A percentile compares a stretch with the other conserved stretches of the same genome.
phyloP scores from a whole-genome alignment of 2,888 invertebrate genomes.

The Globia sparganii region DNA sequence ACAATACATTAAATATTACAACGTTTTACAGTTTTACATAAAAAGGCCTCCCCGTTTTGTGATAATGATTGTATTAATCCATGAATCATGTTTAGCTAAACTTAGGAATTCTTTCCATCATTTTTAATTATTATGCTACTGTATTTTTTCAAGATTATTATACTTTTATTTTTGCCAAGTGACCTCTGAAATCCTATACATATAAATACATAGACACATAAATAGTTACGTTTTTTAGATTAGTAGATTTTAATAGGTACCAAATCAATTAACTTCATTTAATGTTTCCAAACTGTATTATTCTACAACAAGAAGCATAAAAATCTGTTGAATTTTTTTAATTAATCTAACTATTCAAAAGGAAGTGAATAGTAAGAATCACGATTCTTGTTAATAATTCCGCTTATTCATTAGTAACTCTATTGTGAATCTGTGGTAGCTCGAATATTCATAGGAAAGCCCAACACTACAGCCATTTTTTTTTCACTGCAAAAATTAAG shows the following conservation, averaged over 20 bases:
- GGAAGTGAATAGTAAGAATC: not conserved
- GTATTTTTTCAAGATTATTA: not conserved
- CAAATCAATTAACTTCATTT: not conserved
- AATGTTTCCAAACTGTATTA: not conserved
- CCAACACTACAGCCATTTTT: slow-evolving; percentile 77
- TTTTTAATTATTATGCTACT: not conserved
- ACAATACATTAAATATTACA: too few species aligned
- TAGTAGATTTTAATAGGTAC: not conserved
- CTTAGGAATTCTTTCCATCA: not conserved
- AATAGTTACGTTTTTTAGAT: too few species aligned
- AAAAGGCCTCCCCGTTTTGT: not conserved
- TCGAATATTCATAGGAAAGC: slow-evolving; percentile 22
- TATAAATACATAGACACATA: slow-evolving; percentile 27
- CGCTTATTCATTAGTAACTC: slow-evolving; percentile 10
- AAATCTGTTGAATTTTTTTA: not conserved
- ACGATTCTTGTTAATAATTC: not conserved
- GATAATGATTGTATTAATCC: not conserved
- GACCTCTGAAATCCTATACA: too few species aligned
- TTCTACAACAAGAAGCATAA: not conserved
- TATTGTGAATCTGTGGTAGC: not conserved
- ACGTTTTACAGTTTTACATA: not conserved
- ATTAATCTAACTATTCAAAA: not conserved
- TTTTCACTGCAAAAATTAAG: slow-evolving; percentile 75
- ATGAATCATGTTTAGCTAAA: too few species aligned
- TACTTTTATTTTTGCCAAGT: slow-evolving; percentile 16